These are phyloP conservation scores for Dasypolia templi DNA, from an alignment of 2,888 invertebrate genomes.

Conservation along the genomic window DNA sequence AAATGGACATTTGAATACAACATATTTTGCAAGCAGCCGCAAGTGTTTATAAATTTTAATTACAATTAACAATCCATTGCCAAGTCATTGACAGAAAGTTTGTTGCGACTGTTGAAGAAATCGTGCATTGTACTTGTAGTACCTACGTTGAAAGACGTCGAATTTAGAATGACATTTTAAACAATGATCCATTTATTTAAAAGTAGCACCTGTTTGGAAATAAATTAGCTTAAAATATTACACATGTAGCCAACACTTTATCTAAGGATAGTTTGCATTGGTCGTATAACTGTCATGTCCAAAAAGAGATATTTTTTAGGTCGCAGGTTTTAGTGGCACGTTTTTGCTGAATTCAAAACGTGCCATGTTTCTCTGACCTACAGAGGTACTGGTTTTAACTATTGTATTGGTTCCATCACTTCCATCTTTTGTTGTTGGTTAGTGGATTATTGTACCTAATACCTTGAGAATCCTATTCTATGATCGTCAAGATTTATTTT, in stretches of 20 bases:
- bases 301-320: constrained; percentile 36
- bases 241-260: not conserved
- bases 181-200: constrained; percentile 3
- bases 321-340: constrained; percentile 34
- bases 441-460: not conserved
- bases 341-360: constrained; percentile 41
- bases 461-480: not conserved
- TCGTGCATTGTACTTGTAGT: constrained; percentile 24
- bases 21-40: constrained; percentile 52
- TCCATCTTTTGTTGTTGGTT: constrained; percentile 25
- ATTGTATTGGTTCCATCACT: constrained; percentile 24
- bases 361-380: constrained; percentile 63
- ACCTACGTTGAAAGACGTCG: not conserved
- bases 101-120: constrained; percentile 41
- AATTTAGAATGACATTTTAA: constrained; percentile 8
- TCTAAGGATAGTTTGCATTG: not conserved
- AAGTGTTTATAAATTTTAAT: constrained; percentile 61
- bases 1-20: constrained; percentile 53
- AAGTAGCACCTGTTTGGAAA: constrained; percentile 15
- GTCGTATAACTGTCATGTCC: constrained; percentile 40
- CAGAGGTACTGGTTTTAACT: constrained; percentile 36
- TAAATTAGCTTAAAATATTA: not conserved
- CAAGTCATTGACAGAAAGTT: constrained; percentile 56
- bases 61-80: constrained; percentile 58
- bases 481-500: not conserved